A percentile compares a stretch with the other conserved stretches of the same genome.
phyloP scores from a whole-genome alignment of 2,797 vertebrate genomes.

The Sebastes matsubarae region DNA sequence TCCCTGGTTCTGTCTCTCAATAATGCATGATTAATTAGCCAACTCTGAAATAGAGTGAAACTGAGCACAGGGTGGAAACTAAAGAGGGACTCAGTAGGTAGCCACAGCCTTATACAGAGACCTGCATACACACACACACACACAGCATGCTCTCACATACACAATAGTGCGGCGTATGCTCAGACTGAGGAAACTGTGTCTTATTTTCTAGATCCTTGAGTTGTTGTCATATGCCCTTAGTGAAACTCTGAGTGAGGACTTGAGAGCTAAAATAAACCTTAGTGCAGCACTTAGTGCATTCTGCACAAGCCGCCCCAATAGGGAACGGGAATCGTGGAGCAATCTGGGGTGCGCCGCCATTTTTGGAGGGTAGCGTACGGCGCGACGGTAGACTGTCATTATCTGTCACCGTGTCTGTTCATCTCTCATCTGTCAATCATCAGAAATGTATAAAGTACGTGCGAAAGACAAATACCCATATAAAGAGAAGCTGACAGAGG shows the following conservation, averaged over 20 bases:
- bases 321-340: too few relatives aligned
- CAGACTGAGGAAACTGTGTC: neutral
- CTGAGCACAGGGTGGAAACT: constrained; percentile 80
- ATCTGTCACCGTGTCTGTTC: too few relatives aligned
- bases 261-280: neutral
- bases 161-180: neutral
- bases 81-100: constrained; percentile 63
- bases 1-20: constrained; percentile 78
- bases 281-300: neutral
- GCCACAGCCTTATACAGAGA: constrained; percentile 27
- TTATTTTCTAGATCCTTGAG: neutral
- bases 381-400: too few relatives aligned
- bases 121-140: constrained; percentile 20
- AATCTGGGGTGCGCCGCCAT: too few relatives aligned
- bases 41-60: constrained; percentile 81
- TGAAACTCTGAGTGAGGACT: neutral
- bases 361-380: too few relatives aligned
- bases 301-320: neutral
- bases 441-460: too few relatives aligned
- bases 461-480: too few relatives aligned
- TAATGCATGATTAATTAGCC: constrained; percentile 87
- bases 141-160: neutral
- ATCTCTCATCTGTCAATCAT: too few relatives aligned
- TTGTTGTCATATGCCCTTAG: neutral
- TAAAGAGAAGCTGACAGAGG: too few relatives aligned